Evolutionary conservation across 2,797 vertebrate genomes (phyloP), one percentile per base, ranked within the genome.

Genomic region (Epinephelus coioides): DNA sequence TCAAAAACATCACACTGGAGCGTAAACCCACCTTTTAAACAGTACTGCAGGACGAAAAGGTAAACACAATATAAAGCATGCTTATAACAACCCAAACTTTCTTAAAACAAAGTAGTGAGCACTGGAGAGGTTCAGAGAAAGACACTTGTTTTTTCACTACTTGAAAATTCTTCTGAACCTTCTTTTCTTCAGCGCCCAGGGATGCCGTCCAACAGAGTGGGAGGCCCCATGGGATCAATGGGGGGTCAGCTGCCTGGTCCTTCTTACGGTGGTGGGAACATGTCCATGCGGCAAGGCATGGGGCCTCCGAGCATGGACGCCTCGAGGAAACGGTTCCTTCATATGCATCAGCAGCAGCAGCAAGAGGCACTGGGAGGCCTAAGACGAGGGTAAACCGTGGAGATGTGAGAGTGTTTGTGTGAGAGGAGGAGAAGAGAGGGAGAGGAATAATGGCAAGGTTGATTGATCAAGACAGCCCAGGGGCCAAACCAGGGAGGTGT

Each of bases 251-350:
- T 97, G 0, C 94, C 97, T 0, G 97, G 97, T 0, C 95, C 97
- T 2, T 97, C 96, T 0, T 99, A 97, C 0, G 95, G 97, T 61
- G 89, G 96, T 74, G 91, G 97, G 55, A 94, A 91, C 13, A 94
- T 98, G 91, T 83, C 96, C 0, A 93, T 98, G 95, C 94, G 98
- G 47, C 94, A 96, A 0, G 97, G 96, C 66, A 97, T 99, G 95
- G 96, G 97, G 19, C 97, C 96, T 69, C 88, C 96, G 1, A 89
- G 96, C 85, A 96, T 98, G 97, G 98, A 99, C 30, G 91, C 96
- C 23, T 96, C 97, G 18, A 95, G 98, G 87, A 99, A 99, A 86
- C 96, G 98, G 25, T 95, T 98, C 84, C 96, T 99, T 67, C 97
- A 97, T 84, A 95, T 91, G 61, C 97, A 97, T 87, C 95, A 89